phyloP scores from a whole-genome alignment of 1,140 invertebrate genomes.

The Drosophila melanica region DNA sequence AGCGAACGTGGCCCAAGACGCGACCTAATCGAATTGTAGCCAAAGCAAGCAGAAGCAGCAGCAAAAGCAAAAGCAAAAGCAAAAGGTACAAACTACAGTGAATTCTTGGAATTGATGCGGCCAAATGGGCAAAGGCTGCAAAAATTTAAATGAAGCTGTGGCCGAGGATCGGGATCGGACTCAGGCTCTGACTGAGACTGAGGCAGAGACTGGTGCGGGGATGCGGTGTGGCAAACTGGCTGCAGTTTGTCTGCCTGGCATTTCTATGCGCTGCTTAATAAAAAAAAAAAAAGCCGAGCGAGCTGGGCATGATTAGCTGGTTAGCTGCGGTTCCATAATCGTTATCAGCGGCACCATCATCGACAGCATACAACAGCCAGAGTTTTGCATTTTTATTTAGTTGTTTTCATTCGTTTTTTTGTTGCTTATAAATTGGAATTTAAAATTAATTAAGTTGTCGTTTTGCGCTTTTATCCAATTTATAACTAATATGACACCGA shows the following conservation, averaged over 20 bases:
- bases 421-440: slow-evolving; percentile 82
- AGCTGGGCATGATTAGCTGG: slow-evolving; percentile 60
- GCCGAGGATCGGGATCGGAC: slow-evolving; percentile 3
- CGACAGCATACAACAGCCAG: slow-evolving; percentile 34
- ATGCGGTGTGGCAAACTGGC: slow-evolving; percentile 8
- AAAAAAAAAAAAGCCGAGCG: too few species aligned
- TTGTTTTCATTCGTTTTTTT: slow-evolving; percentile 20
- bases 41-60: slow-evolving; percentile 29
- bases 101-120: slow-evolving; percentile 64
- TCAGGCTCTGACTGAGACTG: background rate
- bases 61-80: slow-evolving; percentile 15
- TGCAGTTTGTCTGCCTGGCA: slow-evolving; percentile 51
- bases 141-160: slow-evolving; percentile 80
- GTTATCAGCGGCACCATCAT: slow-evolving; percentile 71
- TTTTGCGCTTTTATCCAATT: slow-evolving; percentile 84
- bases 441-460: slow-evolving; percentile 84
- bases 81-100: slow-evolving; percentile 37
- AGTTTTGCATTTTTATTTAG: slow-evolving; percentile 14
- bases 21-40: slow-evolving; percentile 71
- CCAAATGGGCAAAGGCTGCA: slow-evolving; percentile 53
- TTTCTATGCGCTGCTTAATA: slow-evolving; percentile 29
- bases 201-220: background rate
- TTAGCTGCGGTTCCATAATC: slow-evolving; percentile 51
- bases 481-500: slow-evolving; percentile 84
- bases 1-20: slow-evolving; percentile 46